Evolutionary conservation across 30 jellyfish, hydroid and myxozoan genomes (phyloP), one percentile per base, ranked within the genome.

Genomic region (Sanderia malayensis): DNA sequence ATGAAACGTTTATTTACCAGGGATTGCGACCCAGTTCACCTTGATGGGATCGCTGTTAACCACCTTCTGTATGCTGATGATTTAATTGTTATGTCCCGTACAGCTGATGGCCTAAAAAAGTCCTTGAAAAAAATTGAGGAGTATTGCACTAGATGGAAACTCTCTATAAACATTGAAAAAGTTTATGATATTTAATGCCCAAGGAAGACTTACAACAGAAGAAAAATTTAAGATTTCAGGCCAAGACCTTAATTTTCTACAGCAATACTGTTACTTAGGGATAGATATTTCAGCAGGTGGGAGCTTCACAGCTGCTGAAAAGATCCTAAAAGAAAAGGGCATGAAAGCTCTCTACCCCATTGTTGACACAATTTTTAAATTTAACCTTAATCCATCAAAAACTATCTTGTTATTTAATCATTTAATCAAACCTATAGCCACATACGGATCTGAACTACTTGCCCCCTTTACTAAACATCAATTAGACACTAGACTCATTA

Each of bases 391-490:
- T 41, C 55, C 55, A 41, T 41, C 55, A 41, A 41, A 26, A 45
- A 7, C 44, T 60, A 25, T n/a, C 44, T 21, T 60, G 7, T 60
- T 60, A 60, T 27, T 60, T 15, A n/a, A 21, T n/a, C 44, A 60
- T 9, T 30, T 60, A 27, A 26, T n/a, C 44, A 60, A 60, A 60
- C 72, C 45, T 21, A 60, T 60, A n/a, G 45, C 26, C 45, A 9
- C 45, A 60, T 60, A 60, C 10, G 72, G 72, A 17, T 60, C 72
- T 8, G 45, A 60, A 60, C 25, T 60, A 60, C 8, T 21, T 21
- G 44, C 72, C 8, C 72, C 45, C 19, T 60, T 60, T 25, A n/a
- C 72, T n/a, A 26, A 60, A 21, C 72, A 60, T n/a, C n/a, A n/a
- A n/a, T n/a, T n/a, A n/a, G n/a, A n/a, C n/a, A n/a, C n/a, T n/a